These are phyloP conservation scores for Sapayoa aenigma DNA, from an alignment of 2,113 vertebrate genomes.

Conservation along the genomic window DNA sequence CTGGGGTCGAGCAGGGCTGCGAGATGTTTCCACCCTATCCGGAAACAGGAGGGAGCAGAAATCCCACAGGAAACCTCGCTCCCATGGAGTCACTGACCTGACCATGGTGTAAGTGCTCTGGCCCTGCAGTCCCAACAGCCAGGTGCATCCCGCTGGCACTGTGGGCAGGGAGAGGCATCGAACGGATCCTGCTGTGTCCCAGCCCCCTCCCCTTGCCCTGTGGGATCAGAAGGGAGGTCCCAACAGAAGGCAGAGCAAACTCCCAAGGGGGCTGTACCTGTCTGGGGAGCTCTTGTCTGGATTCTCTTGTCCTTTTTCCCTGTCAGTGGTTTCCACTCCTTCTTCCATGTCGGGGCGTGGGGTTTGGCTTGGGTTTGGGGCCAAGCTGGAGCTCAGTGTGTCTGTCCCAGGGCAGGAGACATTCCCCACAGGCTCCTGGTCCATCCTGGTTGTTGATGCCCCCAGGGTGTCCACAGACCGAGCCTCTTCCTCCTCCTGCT, in stretches of 20 bases:
- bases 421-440: not conserved
- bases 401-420: not conserved
- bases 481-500: not conserved
- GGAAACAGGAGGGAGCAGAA: conserved; percentile 38
- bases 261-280: not conserved
- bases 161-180: fast-evolving
- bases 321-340: fast-evolving
- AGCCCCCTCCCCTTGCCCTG: not conserved
- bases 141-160: conserved; percentile 26
- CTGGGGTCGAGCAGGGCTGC: not conserved
- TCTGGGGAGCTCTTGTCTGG: not conserved
- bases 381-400: not conserved
- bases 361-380: not conserved
- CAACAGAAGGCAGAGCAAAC: not conserved
- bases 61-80: conserved; percentile 46
- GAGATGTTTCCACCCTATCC: not conserved
- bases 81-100: not conserved
- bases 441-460: not conserved
- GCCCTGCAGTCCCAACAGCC: not conserved
- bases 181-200: not conserved
- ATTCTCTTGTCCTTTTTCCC: not conserved
- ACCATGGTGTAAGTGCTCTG: fast-evolving
- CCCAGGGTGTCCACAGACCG: not conserved
- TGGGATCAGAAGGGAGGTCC: not conserved
- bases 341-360: fast-evolving